Evolutionary conservation across 2,888 invertebrate genomes (phyloP), one percentile per base, ranked within the genome.

Genomic region (Trichogramma evanescens): DNA sequence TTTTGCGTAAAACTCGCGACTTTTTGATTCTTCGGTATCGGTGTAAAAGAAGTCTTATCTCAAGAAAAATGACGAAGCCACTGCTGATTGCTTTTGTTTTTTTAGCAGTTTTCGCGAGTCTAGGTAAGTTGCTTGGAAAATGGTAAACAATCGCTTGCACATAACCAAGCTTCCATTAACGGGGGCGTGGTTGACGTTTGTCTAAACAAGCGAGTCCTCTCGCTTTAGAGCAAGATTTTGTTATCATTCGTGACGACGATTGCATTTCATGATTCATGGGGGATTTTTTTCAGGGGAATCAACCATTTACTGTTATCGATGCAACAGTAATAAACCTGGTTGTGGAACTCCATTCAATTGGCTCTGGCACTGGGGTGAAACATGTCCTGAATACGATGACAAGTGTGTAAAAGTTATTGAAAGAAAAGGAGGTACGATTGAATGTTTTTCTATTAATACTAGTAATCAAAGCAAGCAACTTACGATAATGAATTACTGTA

Each of bases 321-420:
- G 95, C 74, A 91, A 90, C 13, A 88, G 92, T 6, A 92, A 92
- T 6, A 90, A 90, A 55, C 94, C 94, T 26, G 95, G 95, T 3
- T 95, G 95, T 79, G 88, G 86, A 13, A 86, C 86, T 46, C 86
- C 87, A 1, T 90, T 95, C 67, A 92, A 93, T 74, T 94, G 93
- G 93, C 72, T 83, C 7, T 86, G 83, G 81, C 84, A 91, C 78
- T 84, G 91, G 78, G 89, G 92, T 6, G 87, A 88, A 71, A 84
- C 86, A 4, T 95, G 95, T 72, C 91, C 90, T 0, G 91, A 92
- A 70, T 82, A 82, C 63, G 86, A 91, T 74, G 94, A 95, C 75
- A 88, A 91, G 70, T 95, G 95, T 79, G 89, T 95, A 0, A 94
- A 95, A 80, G 83, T 95, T 8, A 87, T 89, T 61, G 94, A 95